Base-by-base conservation (phyloP, 2,888 invertebrate species). In the Drosophila pseudotalamancana region DNA sequence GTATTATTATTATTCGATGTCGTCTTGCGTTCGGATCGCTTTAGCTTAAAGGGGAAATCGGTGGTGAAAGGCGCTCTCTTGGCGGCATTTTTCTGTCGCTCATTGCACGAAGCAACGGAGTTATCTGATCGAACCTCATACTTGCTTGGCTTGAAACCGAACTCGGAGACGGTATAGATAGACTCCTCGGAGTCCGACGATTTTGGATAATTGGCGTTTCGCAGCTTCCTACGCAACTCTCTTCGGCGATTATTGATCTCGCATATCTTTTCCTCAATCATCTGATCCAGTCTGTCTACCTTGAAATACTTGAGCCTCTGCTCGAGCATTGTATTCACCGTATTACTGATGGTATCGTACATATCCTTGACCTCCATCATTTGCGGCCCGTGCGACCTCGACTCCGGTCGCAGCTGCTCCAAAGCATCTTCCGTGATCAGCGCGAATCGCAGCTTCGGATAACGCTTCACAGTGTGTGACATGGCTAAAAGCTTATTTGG, bases 351-450 rank as follows among this genome's bases (percentile, higher is more conserved):
- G 3, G 48, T 37, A 8, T 37, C 25, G n/a, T 49, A 27, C 3
- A 75, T 59, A 5, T 74, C 64, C 8, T 35, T n/a, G 34, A 49
- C 35, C 6, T 66, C 55, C 42, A 39, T 18, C 4, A 14, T 3
- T 2, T 27, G 14, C 9, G 45, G 5, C 0, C 39, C 40, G 4
- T 9, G 14, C n/a, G 25, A 1, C 12, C 14, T 43, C 11, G 9
- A 0, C 18, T 40, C 32, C 5, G 63, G 42, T 4, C 54, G 45
- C 12, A 76, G 34, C 37, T 54, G 66, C 6, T 66, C 48, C n/a
- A 76, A 32, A 0, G 61, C 70, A 31, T 70, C 74, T 18, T 76
- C 75, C 11, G 78, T 66, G 25, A 76, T 77, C 4, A 77, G 27
- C 1, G 75, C 78, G 4, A 76, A 77, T 0, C 75, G 74, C 31